Base-by-base conservation (phyloP, 2,797 vertebrate species). In the Apodemus agrarius region DNA sequence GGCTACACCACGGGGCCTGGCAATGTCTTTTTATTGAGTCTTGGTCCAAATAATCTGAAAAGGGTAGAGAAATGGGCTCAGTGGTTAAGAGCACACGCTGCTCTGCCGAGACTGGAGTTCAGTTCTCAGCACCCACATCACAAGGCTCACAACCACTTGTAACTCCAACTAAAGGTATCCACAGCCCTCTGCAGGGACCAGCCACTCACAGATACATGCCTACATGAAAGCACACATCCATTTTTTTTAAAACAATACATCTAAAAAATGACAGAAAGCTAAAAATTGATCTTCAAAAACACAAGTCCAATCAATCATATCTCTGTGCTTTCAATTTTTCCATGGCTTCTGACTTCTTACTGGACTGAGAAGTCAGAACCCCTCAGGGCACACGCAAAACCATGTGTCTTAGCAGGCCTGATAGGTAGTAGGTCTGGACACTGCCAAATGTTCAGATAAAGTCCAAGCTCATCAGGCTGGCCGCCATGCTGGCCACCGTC, bases 211-310 rank as follows among this genome's bases (percentile, higher is more conserved):
- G n/a, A 24, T 63, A 52, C 43, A 52, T 24, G 29, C 26, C 61
- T 84, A 34, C 24, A 83, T 29, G 43, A 40, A 65, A 2, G 65
- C 40, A 65, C 61, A 67, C 43, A 34, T 34, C 19, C 61, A 49
- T 14, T 67, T 49, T n/a, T n/a, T n/a, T n/a, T 34, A 65, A 34
- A 46, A 31, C 17, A 31, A 63, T 11, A 61, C 37, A 83, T 83
- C 37, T 43, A 43, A 61, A 63, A 63, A 61, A 79, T 9, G 29
- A 54, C 12, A 72, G 5, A 95, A 90, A 90, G 37, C 29, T 76
- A 95, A 93, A 94, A 84, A 59, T 2, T 87, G 40, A 90, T 88
- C 24, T 97, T 95, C 92, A n/a, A 95, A 94, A 93, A 95, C 78
- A 79, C 34, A 94, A 93, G 67, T 91, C 24, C 93, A 54, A 85